Base-by-base conservation (phyloP, 2,888 invertebrate species). In the Meiosimyza platycephala region DNA sequence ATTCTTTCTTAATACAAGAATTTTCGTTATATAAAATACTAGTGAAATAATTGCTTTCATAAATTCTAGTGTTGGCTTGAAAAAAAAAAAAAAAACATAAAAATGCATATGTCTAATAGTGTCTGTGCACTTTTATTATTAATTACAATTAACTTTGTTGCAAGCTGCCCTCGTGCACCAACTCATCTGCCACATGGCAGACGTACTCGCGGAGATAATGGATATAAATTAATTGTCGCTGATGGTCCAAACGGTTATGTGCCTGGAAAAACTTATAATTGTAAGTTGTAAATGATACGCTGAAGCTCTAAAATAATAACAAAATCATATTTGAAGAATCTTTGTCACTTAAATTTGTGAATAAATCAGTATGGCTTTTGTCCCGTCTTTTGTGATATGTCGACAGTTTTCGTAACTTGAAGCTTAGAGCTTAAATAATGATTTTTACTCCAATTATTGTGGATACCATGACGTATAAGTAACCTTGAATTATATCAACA, bases 131-230 rank as follows among this genome's bases (percentile, higher is more conserved):
- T 63, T 7, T 12, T 70, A 76, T 80, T 79, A 73, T 81, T 78
- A 76, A 77, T 79, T 76, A 74, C 80, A 82, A 83, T 85, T 84
- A 83, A 76, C 81, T 78, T 81, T 76, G 80, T 79, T 74, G 75
- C 75, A 73, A 83, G 80, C 73, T 87, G 87, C 79, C 83, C 85
- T 77, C 85, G 86, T 75, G 83, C 84, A 62, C 87, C 86, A 76
- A 84, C 81, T 67, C 82, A 81, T 77, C 80, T 84, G 80, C 85
- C 82, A 75, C 87, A 84, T 76, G 86, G 84, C 72, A 82, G 77
- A 82, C 91, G 93, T 88, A 89, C 92, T 77, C 90, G 92, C 28
- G 96, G 96, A 47, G 96, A 96, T 88, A 95, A 95, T 88, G 95
- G 93, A 83, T 97, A 94, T 88, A 90, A 92, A 81, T 92, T 97